Conservation (phyloP, 2,113 vertebrate species). For the Athene noctua region DNA sequence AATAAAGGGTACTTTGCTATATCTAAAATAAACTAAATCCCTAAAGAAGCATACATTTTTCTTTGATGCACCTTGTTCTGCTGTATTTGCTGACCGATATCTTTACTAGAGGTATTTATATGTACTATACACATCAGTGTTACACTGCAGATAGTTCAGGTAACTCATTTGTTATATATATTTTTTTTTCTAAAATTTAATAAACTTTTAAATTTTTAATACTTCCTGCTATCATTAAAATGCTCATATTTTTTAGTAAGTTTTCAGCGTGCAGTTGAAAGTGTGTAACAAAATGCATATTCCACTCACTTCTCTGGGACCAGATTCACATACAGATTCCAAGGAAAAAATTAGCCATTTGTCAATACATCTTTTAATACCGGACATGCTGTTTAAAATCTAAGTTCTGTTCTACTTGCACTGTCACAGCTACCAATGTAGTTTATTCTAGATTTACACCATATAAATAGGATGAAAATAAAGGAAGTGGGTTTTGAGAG, state of each 20-base stretch:
- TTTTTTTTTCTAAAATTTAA: neutral
- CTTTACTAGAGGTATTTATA: neutral
- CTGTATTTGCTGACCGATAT: neutral
- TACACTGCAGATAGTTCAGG: neutral
- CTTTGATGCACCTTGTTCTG: neutral
- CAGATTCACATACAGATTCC: neutral
- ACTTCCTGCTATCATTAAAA: neutral
- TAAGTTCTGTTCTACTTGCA: neutral
- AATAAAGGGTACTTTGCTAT: neutral
- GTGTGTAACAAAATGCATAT: neutral
- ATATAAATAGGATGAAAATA: neutral
- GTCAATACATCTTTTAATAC: neutral
- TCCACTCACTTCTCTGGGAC: neutral
- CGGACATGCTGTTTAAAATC: neutral
- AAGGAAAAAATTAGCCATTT: neutral
- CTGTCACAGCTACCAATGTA: neutral
- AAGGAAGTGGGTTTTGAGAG: neutral
- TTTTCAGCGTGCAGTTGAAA: neutral
- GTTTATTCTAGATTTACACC: neutral
- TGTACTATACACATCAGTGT: neutral
- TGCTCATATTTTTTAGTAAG: accelerated
- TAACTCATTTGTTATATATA: neutral
- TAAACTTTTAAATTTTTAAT: neutral
- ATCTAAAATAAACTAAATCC: neutral
- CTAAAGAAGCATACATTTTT: neutral